phyloP scores from a whole-genome alignment of 1,140 invertebrate species.

The Cydia strobilella region DNA sequence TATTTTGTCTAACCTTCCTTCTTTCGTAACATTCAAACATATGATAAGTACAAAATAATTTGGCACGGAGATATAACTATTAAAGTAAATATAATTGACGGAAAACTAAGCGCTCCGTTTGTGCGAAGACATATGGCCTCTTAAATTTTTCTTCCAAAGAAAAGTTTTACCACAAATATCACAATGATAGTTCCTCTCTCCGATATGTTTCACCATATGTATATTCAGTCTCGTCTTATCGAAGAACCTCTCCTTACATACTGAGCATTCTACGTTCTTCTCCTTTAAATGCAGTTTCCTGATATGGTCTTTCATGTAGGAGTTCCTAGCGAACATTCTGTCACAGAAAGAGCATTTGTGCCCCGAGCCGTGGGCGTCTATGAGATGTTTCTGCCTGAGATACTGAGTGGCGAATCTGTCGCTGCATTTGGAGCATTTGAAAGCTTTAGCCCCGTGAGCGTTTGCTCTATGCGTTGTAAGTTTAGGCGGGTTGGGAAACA shows the following conservation, averaged over 20 bases:
- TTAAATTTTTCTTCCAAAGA: constrained; percentile 67
- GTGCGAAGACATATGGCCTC: constrained; percentile 63
- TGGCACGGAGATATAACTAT: not conserved
- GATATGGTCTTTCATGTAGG: constrained; percentile 67
- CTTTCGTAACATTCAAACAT: not conserved
- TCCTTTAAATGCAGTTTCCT: constrained; percentile 73
- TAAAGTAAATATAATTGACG: not conserved
- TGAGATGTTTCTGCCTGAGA: constrained; percentile 68
- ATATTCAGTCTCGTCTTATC: constrained; percentile 82
- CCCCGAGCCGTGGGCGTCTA: constrained; percentile 62
- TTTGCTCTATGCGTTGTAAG: constrained; percentile 70
- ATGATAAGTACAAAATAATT: not conserved
- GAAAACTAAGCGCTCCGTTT: constrained; percentile 33
- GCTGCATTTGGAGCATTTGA: constrained; percentile 66
- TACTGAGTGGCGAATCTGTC: constrained; percentile 67
- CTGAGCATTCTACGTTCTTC: constrained; percentile 72
- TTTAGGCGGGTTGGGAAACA: constrained; percentile 66
- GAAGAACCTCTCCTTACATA: constrained; percentile 75
- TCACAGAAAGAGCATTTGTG: constrained; percentile 68
- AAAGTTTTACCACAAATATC: constrained; percentile 75
- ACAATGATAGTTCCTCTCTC: constrained; percentile 70
- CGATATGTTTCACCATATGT: constrained; percentile 85
- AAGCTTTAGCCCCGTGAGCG: constrained; percentile 63
- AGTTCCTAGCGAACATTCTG: constrained; percentile 68
- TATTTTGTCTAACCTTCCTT: not conserved